Evolutionary conservation across 2,797 vertebrate species (phyloP).

Genomic region (Onychomys leucogaster): DNA sequence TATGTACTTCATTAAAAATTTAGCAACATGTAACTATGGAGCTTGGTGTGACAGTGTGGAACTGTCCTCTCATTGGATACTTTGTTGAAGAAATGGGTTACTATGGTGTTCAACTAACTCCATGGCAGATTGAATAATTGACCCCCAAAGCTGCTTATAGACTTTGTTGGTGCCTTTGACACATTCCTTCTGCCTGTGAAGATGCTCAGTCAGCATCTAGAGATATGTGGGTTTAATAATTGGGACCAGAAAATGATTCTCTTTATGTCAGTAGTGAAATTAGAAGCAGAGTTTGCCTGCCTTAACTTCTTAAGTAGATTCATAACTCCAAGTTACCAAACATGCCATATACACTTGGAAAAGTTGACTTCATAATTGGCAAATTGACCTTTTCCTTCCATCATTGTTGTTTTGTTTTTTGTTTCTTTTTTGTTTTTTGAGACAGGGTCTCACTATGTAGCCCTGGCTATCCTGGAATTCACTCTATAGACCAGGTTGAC

Average conservation of each 20-base stretch:
- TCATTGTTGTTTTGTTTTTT: not conserved
- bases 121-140: not conserved
- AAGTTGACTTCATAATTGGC: not conserved
- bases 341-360: not conserved
- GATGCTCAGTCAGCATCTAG: not conserved
- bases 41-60: not conserved
- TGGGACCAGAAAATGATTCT: not conserved
- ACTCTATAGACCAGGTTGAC: not conserved
- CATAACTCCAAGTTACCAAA: not conserved
- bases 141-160: not conserved
- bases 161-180: not conserved
- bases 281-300: not conserved
- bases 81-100: constrained; percentile 15
- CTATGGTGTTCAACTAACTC: not conserved
- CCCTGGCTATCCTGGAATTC: not conserved
- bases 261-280: not conserved
- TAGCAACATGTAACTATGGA: not conserved
- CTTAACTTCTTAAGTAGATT: not conserved
- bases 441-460: not conserved
- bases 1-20: constrained; percentile 27
- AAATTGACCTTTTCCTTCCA: not conserved
- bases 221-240: not conserved
- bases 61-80: not conserved
- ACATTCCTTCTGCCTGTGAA: not conserved
- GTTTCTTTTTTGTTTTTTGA: not conserved